A percentile compares a stretch with the other conserved stretches of the same genome.
These are phyloP conservation scores for Chaetodon trifasciatus DNA, from an alignment of 2,797 vertebrate genomes.

Conservation along the genomic window DNA sequence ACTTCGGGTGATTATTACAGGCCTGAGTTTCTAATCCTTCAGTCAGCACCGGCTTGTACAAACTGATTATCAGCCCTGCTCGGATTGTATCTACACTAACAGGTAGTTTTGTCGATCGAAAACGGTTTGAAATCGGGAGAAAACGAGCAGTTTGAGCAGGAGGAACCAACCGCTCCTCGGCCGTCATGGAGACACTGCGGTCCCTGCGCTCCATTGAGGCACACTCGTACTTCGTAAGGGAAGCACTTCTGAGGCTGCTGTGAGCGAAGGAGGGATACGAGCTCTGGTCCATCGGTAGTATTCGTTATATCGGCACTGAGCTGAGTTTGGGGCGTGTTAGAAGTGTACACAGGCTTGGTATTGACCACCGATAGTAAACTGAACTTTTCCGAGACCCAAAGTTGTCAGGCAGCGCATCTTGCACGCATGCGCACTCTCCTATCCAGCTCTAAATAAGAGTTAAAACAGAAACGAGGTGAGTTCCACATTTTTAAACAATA, in stretches of 20 bases:
- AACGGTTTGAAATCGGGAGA: not conserved
- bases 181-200: conserved; percentile 61
- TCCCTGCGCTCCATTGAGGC: conserved; percentile 67
- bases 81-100: not conserved
- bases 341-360: conserved; percentile 45
- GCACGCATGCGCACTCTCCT: conserved; percentile 86
- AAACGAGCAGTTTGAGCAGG: conserved; percentile 20
- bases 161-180: conserved; percentile 52
- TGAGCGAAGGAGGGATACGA: conserved; percentile 20
- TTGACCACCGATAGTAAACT: conserved; percentile 73
- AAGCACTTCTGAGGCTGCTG: conserved; percentile 29
- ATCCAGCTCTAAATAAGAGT: conserved; percentile 91
- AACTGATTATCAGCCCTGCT: not conserved
- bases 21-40: conserved; percentile 32
- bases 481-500: conserved; percentile 86
- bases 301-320: conserved; percentile 19
- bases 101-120: not conserved
- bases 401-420: conserved; percentile 87
- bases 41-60: conserved; percentile 11
- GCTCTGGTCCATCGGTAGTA: not conserved
- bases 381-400: conserved; percentile 88
- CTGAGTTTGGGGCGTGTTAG: conserved; percentile 56
- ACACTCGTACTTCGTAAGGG: conserved; percentile 41
- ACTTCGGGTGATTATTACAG: conserved; percentile 35
- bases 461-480: conserved; percentile 92